Base-by-base conservation (phyloP, 2,888 invertebrate genomes). In the Torymus aiolomorphi region DNA sequence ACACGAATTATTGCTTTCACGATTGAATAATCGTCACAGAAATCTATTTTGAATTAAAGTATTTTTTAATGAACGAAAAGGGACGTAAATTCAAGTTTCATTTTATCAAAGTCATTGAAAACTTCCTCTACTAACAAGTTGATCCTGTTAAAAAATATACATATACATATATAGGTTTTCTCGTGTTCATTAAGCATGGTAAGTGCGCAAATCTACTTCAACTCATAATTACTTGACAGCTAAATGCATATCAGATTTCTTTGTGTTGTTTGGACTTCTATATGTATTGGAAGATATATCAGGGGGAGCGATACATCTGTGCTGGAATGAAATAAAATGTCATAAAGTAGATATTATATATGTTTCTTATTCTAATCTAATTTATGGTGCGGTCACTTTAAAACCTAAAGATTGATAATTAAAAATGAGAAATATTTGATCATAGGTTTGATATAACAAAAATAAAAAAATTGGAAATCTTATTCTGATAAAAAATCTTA, bases 291-390 rank as follows among this genome's bases (percentile, higher is more conserved):
- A 61, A 52, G 51, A 67, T 56, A 71, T 67, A 76, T 63, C 75
- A 81, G 78, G 72, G 67, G 78, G 76, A 63, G 16, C 61, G 72
- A 81, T 81, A 75, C 54, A 75, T 81, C 54, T 24, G 5, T 24
- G 56, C 70, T 74, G 24, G 49, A 56, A 59, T 66, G 52, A 59
- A 74, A 63, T 59, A 65, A 74, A 80, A 67, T 54, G 13, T 70
- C 24, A 57, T 72, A 56, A 61, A 57, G 14, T 18, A 13, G 24
- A 13, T 14, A 61, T 51, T 62, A 42, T 12, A 10, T 72, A 52
- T 24, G 12, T 61, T 49, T 56, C 13, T 71, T 54, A 69, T 5
- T 3, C 31, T n/a, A 24, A 72, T 65, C 66, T 16, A 72, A 61
- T 56, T 67, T 42, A 61, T 14, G 4, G n/a, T 54, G 11, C 65